Base-by-base conservation (phyloP, 1,140 invertebrate species). In the Calephelis nemesis region DNA sequence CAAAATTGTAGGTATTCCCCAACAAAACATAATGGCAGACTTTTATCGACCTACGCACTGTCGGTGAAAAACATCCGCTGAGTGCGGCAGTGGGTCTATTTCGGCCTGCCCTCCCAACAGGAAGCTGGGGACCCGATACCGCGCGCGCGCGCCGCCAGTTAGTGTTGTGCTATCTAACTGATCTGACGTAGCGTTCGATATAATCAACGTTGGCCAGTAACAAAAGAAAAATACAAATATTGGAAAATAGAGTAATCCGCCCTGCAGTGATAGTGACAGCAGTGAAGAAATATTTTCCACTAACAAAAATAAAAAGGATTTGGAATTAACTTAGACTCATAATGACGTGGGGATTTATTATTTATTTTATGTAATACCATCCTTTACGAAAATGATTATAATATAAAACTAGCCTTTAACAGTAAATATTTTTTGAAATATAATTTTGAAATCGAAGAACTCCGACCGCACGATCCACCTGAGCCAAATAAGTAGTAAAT, bases 11-110 rank as follows among this genome's bases (percentile, higher is more conserved):
- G n/a, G n/a, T n/a, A 8, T 70, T 64, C 64, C 63, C 71, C 13
- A 73, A 67, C 63, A 73, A 73, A 69, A 73, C 58, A 67, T 64
- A 7, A 67, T 49, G 68, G 68, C 40, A 63, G 65, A 49, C 58
- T 45, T 13, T 73, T 67, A 47, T 70, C 58, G 60, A 50, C 69
- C 69, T 70, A 70, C 70, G 65, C 65, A 68, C 70, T 50, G 66
- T 68, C 68, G 68, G 65, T 70, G 63, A 67, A 73, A 67, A n/a
- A n/a, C 49, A 67, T 73, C 67, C 7, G 52, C 64, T 73, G 1
- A 67, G 68, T 70, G 65, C 68, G 65, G 65, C 68, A 49, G 62
- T 58, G 50, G 70, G 66, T 13, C 47, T 52, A 52, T 15, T 52
- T 15, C 13, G 13, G 13, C 50, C 50, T 15, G 12, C 50, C 13